phyloP scores from a whole-genome alignment of 2,797 vertebrate genomes.

The Ctenopoma kingsleyae region DNA sequence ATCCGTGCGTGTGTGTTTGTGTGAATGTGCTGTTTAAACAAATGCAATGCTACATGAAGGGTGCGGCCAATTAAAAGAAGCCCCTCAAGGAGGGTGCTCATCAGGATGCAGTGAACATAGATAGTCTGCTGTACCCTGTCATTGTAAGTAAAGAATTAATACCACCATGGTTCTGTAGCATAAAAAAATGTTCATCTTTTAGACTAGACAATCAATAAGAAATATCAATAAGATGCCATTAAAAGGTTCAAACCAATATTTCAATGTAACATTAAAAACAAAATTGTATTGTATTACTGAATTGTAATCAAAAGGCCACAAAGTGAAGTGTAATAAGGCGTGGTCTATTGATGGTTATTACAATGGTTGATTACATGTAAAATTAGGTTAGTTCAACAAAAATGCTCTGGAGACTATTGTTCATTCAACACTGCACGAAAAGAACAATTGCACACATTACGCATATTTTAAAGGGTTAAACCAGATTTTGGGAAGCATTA shows the following conservation, averaged over 20 bases:
- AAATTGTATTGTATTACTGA: background rate
- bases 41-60: constrained; percentile 59
- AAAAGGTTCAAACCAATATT: background rate
- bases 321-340: background rate
- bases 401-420: background rate
- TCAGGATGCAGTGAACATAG: constrained; percentile 70
- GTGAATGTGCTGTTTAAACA: constrained; percentile 58
- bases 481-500: background rate
- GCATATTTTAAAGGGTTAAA: constrained; percentile 21
- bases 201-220: constrained; percentile 5
- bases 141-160: constrained; percentile 51
- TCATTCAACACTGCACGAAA: background rate
- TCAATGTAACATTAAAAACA: background rate
- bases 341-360: too few species aligned
- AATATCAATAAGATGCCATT: constrained; percentile 17
- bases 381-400: too few species aligned
- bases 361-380: too few species aligned
- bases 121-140: constrained; percentile 62
- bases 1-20: background rate
- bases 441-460: constrained; percentile 14
- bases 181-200: constrained; percentile 51
- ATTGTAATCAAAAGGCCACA: background rate
- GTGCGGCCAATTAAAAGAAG: constrained; percentile 72
- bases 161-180: constrained; percentile 17
- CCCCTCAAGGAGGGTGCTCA: constrained; percentile 67